Base-by-base conservation (phyloP, 2,797 vertebrate species). In the Holocentrus rufus region DNA sequence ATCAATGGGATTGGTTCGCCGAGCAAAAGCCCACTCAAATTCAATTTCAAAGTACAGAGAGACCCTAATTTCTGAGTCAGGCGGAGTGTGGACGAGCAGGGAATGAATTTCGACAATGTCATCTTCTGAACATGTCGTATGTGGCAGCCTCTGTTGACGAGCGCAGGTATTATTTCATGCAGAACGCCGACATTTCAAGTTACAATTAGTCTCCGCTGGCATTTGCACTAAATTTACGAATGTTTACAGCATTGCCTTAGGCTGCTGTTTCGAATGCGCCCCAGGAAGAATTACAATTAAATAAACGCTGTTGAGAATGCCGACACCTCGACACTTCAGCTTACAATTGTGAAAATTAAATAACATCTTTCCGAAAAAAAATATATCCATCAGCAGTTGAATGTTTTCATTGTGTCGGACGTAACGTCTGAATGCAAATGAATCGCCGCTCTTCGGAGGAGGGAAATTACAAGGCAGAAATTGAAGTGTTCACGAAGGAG, bases 11-110 rank as follows among this genome's bases (percentile, higher is more conserved):
- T 73, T 72, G 65, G 71, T 70, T 66, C 30, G n/a, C 66, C 22
- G 46, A 62, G 76, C 65, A 82, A 76, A 55, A 25, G 63, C 57
- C 70, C 42, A 31, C 78, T 84, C 80, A 60, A 83, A 85, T 89
- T 84, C 68, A 82, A 80, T 91, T 87, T 88, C 66, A 66, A 81
- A 85, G 61, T 31, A 76, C 63, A 74, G 69, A 80, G 46, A 66
- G 62, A 63, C 50, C 36, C 69, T 75, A 69, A 84, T 78, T 70
- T 72, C 27, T 56, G 56, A 77, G 69, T 75, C 71, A 79, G 74
- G 58, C 63, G 42, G 70, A 77, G 67, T n/a, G 58, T 27, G 69
- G 42, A 80, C 76, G 71, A 81, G 53, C 65, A 55, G 23, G 52
- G 56, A 64, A 72, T 75, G 17, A 25, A 44, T 71, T 80, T 66